phyloP scores from a whole-genome alignment of 2,888 invertebrate genomes.

The Sicus ferrugineus region DNA sequence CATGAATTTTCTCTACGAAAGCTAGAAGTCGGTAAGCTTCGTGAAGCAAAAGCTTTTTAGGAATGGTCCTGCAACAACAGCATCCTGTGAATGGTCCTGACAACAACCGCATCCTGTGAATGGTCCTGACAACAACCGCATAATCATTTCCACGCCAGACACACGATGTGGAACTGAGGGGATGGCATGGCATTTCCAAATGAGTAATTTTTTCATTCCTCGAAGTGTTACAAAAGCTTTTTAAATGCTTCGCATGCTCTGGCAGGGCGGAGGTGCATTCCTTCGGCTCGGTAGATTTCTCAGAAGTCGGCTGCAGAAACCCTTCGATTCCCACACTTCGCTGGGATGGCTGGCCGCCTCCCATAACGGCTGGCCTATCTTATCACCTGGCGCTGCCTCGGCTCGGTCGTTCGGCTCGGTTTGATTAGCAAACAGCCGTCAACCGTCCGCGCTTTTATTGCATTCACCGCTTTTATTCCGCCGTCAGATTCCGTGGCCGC shows the following conservation, averaged over 20 bases:
- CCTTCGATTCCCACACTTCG: neutral
- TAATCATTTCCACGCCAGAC: too few relatives aligned
- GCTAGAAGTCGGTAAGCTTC: too few relatives aligned
- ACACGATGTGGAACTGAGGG: too few relatives aligned
- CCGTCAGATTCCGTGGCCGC: neutral
- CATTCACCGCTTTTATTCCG: neutral
- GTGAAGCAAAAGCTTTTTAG: too few relatives aligned
- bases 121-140: too few relatives aligned
- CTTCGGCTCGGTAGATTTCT: neutral
- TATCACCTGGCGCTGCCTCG: neutral
- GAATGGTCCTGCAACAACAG: too few relatives aligned
- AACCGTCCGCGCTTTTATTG: neutral
- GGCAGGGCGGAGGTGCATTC: neutral
- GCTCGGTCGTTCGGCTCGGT: neutral
- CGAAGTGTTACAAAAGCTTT: neutral
- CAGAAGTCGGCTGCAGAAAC: neutral
- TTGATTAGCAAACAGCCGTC: neutral
- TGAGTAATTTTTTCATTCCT: neutral
- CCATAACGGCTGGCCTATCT: neutral
- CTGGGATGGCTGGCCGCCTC: neutral
- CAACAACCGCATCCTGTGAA: too few relatives aligned
- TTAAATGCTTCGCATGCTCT: neutral
- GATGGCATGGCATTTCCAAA: too few relatives aligned
- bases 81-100: too few relatives aligned
- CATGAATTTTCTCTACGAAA: too few relatives aligned